Base-by-base conservation (phyloP, 2,797 vertebrate species). In the Spondyliosoma cantharus region DNA sequence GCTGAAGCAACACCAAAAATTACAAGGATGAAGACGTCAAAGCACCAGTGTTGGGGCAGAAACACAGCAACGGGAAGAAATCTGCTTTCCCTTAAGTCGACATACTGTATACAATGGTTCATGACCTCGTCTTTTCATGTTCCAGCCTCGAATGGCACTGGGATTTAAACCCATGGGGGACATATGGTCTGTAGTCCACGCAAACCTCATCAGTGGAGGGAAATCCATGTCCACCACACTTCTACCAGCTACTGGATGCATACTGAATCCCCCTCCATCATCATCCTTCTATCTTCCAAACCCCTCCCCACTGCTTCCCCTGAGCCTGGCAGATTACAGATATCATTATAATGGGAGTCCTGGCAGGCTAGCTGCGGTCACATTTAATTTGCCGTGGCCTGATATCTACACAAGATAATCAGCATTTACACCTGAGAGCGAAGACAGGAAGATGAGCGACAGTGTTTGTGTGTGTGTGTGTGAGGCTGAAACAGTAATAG, bases 391-490 rank as follows among this genome's bases (percentile, higher is more conserved):
- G 87, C 77, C 67, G 24, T 84, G 89, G 83, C 79, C 87, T 86
- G 90, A 94, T 92, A 93, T 92, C 91, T 91, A 86, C 83, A 90
- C 89, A 80, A 93, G 92, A 94, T 94, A 92, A 93, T 95, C 89
- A 86, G 85, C 88, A 85, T 90, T 92, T 87, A 87, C 90, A 93
- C 88, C 89, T 91, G 88, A 88, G 83, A 86, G 79, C 76, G 80
- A 89, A 83, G 84, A 80, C 68, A n/a, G 70, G 73, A 62, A 85
- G 72, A 91, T 81, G 87, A 78, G 73, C 53, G 74, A 74, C 78
- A 32, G 43, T 22, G 76, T 62, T 58, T 29, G 45, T 57, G 66
- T 37, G 37, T 37, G 37, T 37, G 37, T 37, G 37, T 37, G 37
- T 37, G 37, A 37, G 25, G 58, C 49, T 20, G 52, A 77, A 68